phyloP scores from a whole-genome alignment of 2,113 vertebrate genomes.

The Esox niger region DNA sequence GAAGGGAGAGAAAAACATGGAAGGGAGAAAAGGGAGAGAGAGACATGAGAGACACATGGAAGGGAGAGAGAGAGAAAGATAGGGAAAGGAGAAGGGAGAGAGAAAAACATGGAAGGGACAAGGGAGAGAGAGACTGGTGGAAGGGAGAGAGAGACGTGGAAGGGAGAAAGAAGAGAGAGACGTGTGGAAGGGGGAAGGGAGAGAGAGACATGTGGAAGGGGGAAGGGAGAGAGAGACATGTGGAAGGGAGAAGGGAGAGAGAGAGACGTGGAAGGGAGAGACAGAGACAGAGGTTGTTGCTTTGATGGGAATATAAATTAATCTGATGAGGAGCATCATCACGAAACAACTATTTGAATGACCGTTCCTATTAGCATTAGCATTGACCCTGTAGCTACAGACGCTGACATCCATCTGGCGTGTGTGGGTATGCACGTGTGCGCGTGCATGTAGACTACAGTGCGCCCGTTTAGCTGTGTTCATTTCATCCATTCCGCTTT shows the following conservation, averaged over 20 bases:
- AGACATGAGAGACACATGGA: background rate
- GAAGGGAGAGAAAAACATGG: background rate
- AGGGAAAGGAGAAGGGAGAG: background rate
- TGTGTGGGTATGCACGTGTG: too few species aligned
- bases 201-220: background rate
- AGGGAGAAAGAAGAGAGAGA: background rate
- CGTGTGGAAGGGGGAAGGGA: background rate
- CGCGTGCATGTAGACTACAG: too few species aligned
- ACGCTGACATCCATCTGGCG: too few species aligned
- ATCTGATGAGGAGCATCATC: too few species aligned
- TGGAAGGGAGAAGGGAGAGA: background rate
- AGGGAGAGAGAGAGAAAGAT: background rate
- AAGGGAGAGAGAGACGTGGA: background rate
- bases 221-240: background rate
- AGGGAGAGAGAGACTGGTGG: too few species aligned
- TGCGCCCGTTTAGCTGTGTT: too few species aligned
- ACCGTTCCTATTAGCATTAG: too few species aligned
- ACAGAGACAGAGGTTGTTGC: background rate
- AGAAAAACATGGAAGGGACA: too few species aligned
- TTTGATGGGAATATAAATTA: too few species aligned
- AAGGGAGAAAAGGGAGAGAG: background rate
- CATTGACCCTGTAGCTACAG: too few species aligned
- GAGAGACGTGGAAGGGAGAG: background rate
- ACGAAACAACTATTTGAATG: too few species aligned
- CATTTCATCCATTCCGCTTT: too few species aligned